Evolutionary conservation across 2,888 invertebrate genomes (phyloP), one percentile per base, ranked within the genome.

Genomic region (Sturmia bella): DNA sequence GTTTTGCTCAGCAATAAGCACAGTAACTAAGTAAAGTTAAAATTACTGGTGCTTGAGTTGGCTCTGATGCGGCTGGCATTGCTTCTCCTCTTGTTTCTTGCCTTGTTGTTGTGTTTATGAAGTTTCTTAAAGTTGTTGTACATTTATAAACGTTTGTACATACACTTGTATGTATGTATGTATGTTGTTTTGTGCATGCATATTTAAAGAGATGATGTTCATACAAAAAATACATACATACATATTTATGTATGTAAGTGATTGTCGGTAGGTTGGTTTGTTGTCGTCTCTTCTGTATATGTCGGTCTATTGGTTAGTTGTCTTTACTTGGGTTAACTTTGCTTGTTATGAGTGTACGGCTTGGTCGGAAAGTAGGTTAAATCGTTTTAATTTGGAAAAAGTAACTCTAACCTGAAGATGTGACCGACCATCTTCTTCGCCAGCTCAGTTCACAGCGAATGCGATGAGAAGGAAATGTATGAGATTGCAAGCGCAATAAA

Each of bases 351-450:
- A 66, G 21, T 37, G 52, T 73, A 66, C 48, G 57, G 52, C 24
- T 74, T 57, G 50, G 32, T 61, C 64, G 64, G 78, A 78, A 82
- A 82, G 78, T 82, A 78, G 82, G 78, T 82, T 82, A 82, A 82
- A 78, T 70, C 64, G 59, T 78, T 78, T 82, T 78, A 78, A 75
- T 82, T 78, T 70, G 74, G 64, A 66, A 82, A 52, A 77, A 78
- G 57, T 68, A 74, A 76, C 70, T 76, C 48, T 73, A 81, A 77
- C 82, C 77, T 82, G 82, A 82, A 82, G 82, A 82, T 78, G 77
- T 37, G 69, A 77, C 77, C 72, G 48, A 50, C 59, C 59, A 43
- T 45, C 66, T 54, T 66, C 68, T 75, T 41, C 48, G 19, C 37
- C 6, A 43, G 41, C 72, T 32, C 37, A 66, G 63, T 63, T 81